Evolutionary conservation across 2,888 invertebrate species (phyloP).

Genomic region (Tanytarsus gracilentus): DNA sequence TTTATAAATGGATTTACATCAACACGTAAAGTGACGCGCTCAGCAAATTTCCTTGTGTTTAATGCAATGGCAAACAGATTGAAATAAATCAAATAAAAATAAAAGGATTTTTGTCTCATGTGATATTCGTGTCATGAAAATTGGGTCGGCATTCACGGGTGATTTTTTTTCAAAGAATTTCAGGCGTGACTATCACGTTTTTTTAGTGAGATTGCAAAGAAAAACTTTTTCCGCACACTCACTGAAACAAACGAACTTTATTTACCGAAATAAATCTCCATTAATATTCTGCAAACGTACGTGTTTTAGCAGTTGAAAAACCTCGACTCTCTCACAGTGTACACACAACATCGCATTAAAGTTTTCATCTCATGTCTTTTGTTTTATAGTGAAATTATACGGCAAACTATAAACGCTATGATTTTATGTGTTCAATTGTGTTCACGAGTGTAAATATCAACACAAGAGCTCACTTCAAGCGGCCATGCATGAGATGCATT

Average conservation of each 20-base stretch:
- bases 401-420: conserved; percentile 6
- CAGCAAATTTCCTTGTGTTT: not conserved
- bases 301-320: conserved; percentile 4
- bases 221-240: not conserved
- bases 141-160: conserved; percentile 21
- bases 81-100: conserved; percentile 20
- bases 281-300: conserved; percentile 26
- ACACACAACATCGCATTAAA: no score
- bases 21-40: conserved; percentile 3
- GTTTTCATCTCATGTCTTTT: conserved; percentile 4
- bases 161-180: not conserved
- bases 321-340: no score
- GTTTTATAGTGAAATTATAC: conserved; percentile 9
- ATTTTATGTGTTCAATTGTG: conserved; percentile 26
- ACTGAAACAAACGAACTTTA: conserved; percentile 5
- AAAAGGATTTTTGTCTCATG: no score
- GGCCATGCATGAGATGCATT: conserved; percentile 16
- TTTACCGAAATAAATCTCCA: conserved; percentile 28
- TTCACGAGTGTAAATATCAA: conserved; percentile 27
- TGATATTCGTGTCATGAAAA: conserved; percentile 17
- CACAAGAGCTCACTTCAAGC: conserved; percentile 20
- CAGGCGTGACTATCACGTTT: not conserved
- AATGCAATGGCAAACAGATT: conserved; percentile 17
- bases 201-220: not conserved
- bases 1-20: conserved; percentile 21